A percentile compares a stretch with the other conserved stretches of the same genome.
phyloP scores from a whole-genome alignment of 2,888 invertebrate species.

The Rotaria sp. region DNA sequence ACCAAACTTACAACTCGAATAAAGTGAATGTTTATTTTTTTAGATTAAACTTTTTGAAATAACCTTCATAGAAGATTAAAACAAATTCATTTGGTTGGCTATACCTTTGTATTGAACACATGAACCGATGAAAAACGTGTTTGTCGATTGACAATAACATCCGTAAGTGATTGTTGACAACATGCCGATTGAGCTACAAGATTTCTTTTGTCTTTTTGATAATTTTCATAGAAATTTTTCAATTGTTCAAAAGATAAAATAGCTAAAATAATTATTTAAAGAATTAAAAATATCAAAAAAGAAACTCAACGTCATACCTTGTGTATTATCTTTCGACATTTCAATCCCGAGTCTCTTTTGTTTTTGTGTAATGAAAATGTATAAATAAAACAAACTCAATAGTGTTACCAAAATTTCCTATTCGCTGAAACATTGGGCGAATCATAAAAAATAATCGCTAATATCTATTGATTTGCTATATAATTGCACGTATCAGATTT shows the following conservation, averaged over 20 bases:
- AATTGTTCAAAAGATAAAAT: neutral
- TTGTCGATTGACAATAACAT: neutral
- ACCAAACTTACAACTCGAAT: too few species aligned
- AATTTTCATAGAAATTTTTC: neutral
- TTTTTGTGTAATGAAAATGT: too few species aligned
- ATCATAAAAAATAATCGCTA: neutral
- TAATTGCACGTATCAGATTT: slow-evolving; percentile 4
- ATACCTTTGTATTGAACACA: neutral
- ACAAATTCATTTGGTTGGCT: too few species aligned
- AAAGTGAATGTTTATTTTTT: too few species aligned
- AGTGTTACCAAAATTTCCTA: neutral
- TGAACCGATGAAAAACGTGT: neutral
- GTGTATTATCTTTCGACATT: neutral
- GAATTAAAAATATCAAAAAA: too few species aligned
- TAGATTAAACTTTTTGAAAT: too few species aligned
- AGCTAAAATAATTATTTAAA: neutral
- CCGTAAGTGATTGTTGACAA: neutral
- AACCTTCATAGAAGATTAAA: too few species aligned
- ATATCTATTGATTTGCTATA: neutral
- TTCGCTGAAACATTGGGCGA: neutral
- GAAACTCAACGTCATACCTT: neutral
- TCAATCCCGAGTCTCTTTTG: too few species aligned
- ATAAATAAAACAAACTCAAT: neutral
- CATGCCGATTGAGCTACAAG: neutral
- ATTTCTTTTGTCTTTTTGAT: neutral